These are phyloP conservation scores for Beris chalybata DNA, from an alignment of 2,888 invertebrate species.

Conservation along the genomic window DNA sequence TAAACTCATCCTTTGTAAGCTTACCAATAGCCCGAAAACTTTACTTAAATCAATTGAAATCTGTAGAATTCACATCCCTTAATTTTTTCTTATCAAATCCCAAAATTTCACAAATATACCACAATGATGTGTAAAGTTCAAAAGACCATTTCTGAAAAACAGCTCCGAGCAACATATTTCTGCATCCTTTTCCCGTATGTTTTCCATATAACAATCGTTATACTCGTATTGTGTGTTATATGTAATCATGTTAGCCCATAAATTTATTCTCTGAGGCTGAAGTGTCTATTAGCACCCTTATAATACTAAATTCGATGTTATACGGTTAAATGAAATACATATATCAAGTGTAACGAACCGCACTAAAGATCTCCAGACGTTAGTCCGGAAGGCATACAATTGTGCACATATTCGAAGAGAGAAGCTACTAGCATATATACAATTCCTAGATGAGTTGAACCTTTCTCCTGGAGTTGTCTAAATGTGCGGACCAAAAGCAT, in stretches of 20 bases:
- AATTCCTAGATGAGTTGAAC: not conserved
- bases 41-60: too few relatives aligned
- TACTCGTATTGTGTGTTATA: slow-evolving; percentile 15
- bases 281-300: slow-evolving; percentile 54
- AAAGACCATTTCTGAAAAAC: too few relatives aligned
- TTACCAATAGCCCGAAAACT: too few relatives aligned
- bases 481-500: slow-evolving; percentile 2
- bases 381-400: slow-evolving; percentile 22
- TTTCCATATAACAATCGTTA: slow-evolving; percentile 19
- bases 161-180: too few relatives aligned
- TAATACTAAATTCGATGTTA: slow-evolving; percentile 46
- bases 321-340: slow-evolving; percentile 44
- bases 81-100: too few relatives aligned
- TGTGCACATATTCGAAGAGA: not conserved
- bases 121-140: too few relatives aligned
- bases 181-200: not conserved
- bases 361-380: slow-evolving; percentile 43
- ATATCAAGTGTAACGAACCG: slow-evolving; percentile 45
- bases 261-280: slow-evolving; percentile 45
- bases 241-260: slow-evolving; percentile 42
- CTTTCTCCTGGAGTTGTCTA: not conserved
- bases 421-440: not conserved
- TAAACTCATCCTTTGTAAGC: too few relatives aligned
- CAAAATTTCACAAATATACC: too few relatives aligned
- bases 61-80: too few relatives aligned